Base-by-base conservation (phyloP, 2,797 vertebrate species). In the Danio choprae region DNA sequence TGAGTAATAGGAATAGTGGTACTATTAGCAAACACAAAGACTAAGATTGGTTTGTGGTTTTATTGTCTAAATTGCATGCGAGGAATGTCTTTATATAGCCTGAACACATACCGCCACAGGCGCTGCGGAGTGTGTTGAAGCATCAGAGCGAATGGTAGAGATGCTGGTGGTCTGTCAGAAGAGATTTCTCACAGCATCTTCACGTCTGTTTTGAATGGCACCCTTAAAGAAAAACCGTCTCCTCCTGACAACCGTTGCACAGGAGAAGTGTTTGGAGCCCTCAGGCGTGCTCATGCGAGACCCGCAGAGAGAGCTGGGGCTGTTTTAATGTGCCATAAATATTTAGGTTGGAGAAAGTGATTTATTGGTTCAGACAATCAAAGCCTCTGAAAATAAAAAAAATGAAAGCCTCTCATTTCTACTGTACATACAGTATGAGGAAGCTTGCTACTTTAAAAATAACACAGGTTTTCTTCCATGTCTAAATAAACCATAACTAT, bases 241-340 rank as follows among this genome's bases (percentile, higher is more conserved):
- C 75, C 84, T 75, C 29, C 29, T 29, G 50, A 40, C 79, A 87
- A 85, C 74, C 82, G 85, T 83, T 87, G 71, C 46, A 43, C 84
- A 86, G 58, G 62, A 60, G 74, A 69, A 46, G 74, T 20, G 74
- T 73, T 74, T 86, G 84, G 59, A 63, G 56, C 80, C 84, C 76
- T 43, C 68, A 62, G 11, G 22, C 68, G 75, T 79, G 8, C 50
- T 51, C 51, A 65, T 16, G 12, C 40, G 4, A 55, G 51, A 16
- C 41, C 70, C 3, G 65, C 7, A 82, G 72, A 36, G 73, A 38
- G 59, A 84, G 83, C 80, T 67, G 63, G 58, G 77, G 71, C 79
- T 87, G 87, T 78, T 91, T 92, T 90, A 90, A 86, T 81, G 73
- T 60, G 53, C 59, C 67, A 89, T 90, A 40, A 90, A 91, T 91